phyloP scores from a whole-genome alignment of 2,113 vertebrate species.

The Alethe castanea region DNA sequence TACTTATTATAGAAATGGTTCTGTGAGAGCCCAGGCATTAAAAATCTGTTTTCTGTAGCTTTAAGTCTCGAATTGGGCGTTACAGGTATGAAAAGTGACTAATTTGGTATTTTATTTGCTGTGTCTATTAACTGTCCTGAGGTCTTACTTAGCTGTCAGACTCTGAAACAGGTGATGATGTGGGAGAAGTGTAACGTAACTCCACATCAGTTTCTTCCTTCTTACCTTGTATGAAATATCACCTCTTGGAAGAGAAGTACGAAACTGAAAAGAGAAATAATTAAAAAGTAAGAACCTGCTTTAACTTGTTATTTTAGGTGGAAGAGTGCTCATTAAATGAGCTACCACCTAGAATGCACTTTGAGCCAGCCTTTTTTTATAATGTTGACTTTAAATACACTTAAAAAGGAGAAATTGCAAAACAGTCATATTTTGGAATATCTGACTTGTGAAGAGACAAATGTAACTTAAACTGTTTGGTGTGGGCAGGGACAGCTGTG shows the following conservation, averaged over 20 bases:
- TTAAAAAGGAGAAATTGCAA: not conserved
- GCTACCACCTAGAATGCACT: not conserved
- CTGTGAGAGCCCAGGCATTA: not conserved
- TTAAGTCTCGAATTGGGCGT: not conserved
- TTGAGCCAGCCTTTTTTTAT: not conserved
- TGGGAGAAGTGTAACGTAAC: not conserved
- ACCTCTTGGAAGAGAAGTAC: not conserved
- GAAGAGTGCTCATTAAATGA: not conserved
- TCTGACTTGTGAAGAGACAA: not conserved
- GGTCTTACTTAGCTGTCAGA: not conserved
- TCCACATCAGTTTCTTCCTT: not conserved
- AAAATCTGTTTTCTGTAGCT: not conserved
- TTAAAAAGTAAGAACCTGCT: not conserved
- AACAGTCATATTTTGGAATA: not conserved
- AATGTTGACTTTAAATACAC: not conserved
- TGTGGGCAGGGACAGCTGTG: not conserved
- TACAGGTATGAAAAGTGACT: not conserved
- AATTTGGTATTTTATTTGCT: not conserved
- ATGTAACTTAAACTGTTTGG: not conserved
- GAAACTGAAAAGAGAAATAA: not conserved
- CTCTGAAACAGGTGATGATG: not conserved
- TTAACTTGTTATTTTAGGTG: not conserved
- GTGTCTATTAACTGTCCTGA: not conserved
- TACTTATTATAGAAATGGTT: not conserved
- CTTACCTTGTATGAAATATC: not conserved